Base-by-base conservation (phyloP, 2,113 vertebrate genomes). In the Hippopotamus amphibius region DNA sequence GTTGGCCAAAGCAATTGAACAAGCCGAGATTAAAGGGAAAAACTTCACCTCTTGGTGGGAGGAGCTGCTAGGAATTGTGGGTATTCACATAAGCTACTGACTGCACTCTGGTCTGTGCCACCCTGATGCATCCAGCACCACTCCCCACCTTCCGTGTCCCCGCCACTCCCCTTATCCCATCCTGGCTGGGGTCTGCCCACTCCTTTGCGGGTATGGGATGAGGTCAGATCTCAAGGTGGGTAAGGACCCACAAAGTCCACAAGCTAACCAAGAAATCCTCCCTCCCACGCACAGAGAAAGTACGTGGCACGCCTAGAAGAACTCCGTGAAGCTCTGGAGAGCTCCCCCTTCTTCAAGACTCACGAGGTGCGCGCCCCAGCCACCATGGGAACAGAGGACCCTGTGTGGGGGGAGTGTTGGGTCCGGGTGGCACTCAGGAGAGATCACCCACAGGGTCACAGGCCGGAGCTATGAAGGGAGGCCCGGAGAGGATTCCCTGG, bases 261-360 rank as follows among this genome's bases (percentile, higher is more conserved):
- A 3, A 61, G 88, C 81, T 97, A 82, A 98, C 71, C 41, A 24
- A 48, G 48, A 69, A 28, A 17, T 5, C 6, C 21, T 68, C 93
- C 13, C 65, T n/a, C 84, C 79, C 72, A 33, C 84, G 50, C 61
- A 50, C 83, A 99, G 99, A 98, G 96, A 96, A 98, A 98, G 77
- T 99, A 99, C 21, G 97, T 99, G 97, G 97, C 97, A 57, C 97
- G 98, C 28, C 88, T 99, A 41, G 98, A 99, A 96, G 98, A 99
- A 10, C 98, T 99, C 14, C 98, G 99, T 8, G 94, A 97, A 0
- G 98, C 98, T 24, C 98, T 99, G 16, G 99, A 99, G 96, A 98
- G 97, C 50, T 99, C 99, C 0, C 97, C 97, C 5, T 99, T 99
- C 98, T 99, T 99, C 98, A 99, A 90, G 66, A 98, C 98, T 14